Evolutionary conservation across 2,888 invertebrate genomes (phyloP).

Genomic region (Scaeva pyrastri): DNA sequence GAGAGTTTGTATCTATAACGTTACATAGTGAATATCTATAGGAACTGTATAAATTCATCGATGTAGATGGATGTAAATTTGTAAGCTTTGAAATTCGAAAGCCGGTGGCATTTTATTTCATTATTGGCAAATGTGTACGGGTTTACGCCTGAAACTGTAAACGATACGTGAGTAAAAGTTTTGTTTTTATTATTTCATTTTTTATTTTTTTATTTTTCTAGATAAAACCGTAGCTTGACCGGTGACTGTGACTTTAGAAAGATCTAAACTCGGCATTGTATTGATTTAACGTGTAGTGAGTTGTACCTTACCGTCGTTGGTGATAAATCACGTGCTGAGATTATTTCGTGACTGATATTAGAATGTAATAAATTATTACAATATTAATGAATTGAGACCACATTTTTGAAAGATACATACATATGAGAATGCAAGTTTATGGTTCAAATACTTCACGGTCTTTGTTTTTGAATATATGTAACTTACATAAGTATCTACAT

Average conservation of each 20-base stretch:
- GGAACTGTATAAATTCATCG: conserved; percentile 11
- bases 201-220: neutral
- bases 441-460: neutral
- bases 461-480: no score
- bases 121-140: neutral
- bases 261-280: conserved; percentile 10
- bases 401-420: neutral
- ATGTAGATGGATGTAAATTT: neutral
- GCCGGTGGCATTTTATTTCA: conserved; percentile 30
- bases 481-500: no score
- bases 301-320: neutral
- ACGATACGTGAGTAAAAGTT: conserved; percentile 28
- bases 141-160: neutral
- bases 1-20: neutral
- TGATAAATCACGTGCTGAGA: conserved; percentile 3
- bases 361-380: conserved; percentile 1
- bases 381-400: neutral
- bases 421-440: neutral
- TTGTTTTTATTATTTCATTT: neutral
- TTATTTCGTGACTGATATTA: neutral
- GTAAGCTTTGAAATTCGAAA: conserved; percentile 25
- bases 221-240: neutral
- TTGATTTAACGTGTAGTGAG: conserved; percentile 4
- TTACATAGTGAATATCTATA: conserved; percentile 10
- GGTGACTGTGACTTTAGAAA: conserved; percentile 4